Conservation (phyloP, 2,113 vertebrate species). For the Dasyurus viverrinus region DNA sequence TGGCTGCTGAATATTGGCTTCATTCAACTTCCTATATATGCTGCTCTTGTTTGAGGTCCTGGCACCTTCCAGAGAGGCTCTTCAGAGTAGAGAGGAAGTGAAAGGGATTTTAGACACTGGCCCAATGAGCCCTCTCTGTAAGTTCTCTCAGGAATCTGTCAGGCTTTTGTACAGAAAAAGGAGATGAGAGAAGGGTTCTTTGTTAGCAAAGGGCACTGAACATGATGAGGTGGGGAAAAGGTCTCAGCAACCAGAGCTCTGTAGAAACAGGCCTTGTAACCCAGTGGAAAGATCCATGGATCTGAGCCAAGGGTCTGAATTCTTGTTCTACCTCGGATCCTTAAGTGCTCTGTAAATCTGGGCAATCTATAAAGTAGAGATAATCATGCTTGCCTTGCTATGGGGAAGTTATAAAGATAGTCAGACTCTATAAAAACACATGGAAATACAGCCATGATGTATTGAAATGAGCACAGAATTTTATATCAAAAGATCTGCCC, state of each 20-base stretch:
- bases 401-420: background rate
- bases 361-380: background rate
- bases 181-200: conserved; percentile 1
- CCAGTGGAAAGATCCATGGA: background rate
- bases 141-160: background rate
- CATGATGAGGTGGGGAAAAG: background rate
- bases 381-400: background rate
- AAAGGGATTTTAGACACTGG: background rate
- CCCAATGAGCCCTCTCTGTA: background rate
- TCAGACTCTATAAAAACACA: background rate
- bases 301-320: background rate
- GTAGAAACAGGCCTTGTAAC: background rate
- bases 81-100: background rate
- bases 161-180: background rate
- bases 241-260: background rate
- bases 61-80: background rate
- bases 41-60: background rate
- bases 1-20: background rate
- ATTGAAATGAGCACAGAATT: background rate
- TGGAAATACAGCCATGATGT: background rate
- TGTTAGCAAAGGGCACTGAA: conserved; percentile 1
- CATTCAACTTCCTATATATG: background rate
- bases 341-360: background rate
- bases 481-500: background rate
- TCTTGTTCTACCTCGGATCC: background rate